Evolutionary conservation across 2,797 vertebrate species (phyloP).

Genomic region (Sebastes goodei): DNA sequence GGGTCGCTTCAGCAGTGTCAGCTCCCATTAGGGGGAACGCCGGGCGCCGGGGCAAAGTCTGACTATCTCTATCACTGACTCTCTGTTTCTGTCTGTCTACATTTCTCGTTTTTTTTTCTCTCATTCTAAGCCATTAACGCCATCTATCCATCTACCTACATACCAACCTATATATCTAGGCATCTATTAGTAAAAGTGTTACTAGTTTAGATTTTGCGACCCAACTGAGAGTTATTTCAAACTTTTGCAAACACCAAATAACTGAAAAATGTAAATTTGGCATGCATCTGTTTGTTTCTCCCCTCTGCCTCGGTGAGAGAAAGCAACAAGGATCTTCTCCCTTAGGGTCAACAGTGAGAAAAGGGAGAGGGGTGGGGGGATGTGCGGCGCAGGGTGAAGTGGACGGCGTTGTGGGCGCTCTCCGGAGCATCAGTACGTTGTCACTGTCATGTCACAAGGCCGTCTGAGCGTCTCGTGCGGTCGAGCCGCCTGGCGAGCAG

Average conservation of each 20-base stretch:
- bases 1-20: slow-evolving; percentile 78
- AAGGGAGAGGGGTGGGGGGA: neutral
- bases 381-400: slow-evolving; percentile 35
- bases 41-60: slow-evolving; percentile 33
- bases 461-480: slow-evolving; percentile 70
- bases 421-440: slow-evolving; percentile 70
- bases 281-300: neutral
- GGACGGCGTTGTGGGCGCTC: slow-evolving; percentile 48
- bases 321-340: slow-evolving; percentile 33
- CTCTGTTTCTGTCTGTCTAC: slow-evolving; percentile 9
- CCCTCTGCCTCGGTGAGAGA: neutral
- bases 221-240: neutral
- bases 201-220: neutral
- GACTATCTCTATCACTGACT: slow-evolving; percentile 50
- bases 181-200: neutral
- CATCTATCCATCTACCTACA: neutral
- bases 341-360: slow-evolving; percentile 39
- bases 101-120: neutral
- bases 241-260: neutral
- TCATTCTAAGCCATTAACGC: slow-evolving; percentile 17
- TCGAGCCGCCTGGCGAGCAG: slow-evolving; percentile 59
- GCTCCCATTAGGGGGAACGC: slow-evolving; percentile 73
- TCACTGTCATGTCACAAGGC: slow-evolving; percentile 82
- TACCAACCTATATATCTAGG: neutral
- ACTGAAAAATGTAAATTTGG: neutral